phyloP scores from a whole-genome alignment of 2,888 invertebrate genomes.

The Fabriciana adippe region DNA sequence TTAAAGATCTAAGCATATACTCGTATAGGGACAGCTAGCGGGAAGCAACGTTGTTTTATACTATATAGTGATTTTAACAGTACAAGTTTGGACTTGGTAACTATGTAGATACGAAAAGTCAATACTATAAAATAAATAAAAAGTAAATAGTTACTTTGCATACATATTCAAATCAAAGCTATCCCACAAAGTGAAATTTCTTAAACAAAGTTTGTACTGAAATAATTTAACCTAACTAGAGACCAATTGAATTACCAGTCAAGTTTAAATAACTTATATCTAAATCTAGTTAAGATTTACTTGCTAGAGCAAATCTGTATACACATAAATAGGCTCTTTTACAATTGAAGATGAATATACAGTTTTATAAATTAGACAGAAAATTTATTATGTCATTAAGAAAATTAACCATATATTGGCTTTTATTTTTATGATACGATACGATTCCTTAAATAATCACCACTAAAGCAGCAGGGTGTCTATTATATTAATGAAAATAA shows the following conservation, averaged over 20 bases:
- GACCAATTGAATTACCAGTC: constrained; percentile 19
- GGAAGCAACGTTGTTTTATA: no score
- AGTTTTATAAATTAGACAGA: no score
- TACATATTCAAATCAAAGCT: neutral
- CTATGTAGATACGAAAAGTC: no score
- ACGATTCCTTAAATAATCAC: neutral
- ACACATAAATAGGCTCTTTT: neutral
- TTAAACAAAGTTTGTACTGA: constrained; percentile 20
- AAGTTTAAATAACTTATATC: constrained; percentile 26
- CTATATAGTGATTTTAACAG: no score
- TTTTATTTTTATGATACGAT: constrained; percentile 10
- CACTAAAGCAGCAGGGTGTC: neutral
- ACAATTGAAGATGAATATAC: neutral
- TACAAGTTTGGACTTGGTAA: no score
- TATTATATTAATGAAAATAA: no score
- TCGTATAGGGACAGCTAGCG: no score
- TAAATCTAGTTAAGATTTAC: constrained; percentile 20
- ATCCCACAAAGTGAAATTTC: neutral
- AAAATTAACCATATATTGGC: constrained; percentile 17
- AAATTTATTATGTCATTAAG: neutral
- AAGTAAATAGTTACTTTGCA: neutral
- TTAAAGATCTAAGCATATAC: no score
- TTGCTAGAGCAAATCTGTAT: constrained; percentile 5
- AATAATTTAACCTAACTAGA: constrained; percentile 21
- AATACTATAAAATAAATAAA: neutral